Base-by-base conservation (phyloP, 2,888 invertebrate genomes). In the Aleiodes alternator region DNA sequence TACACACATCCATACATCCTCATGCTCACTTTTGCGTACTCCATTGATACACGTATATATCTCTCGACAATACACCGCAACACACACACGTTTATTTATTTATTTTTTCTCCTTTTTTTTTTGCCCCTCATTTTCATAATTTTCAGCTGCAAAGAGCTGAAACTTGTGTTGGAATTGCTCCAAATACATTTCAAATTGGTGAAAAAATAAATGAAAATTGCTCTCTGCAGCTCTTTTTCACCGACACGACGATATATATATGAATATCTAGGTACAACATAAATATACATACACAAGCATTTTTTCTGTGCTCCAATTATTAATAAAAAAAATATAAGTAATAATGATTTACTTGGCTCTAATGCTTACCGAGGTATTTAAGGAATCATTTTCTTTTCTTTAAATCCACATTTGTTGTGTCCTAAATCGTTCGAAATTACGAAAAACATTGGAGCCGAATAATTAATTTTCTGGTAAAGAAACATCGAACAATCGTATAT, bases 231-330 rank as follows among this genome's bases (percentile, higher is more conserved):
- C 31, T 51, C 12, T 51, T 68, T 1, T 16, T 48, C 29, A n/a
- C 23, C 23, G 23, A 23, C 23, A 23, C 50, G 29, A 68, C 14
- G 31, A 68, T 51, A 51, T 66, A 51, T 66, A 66, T 50, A 76
- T 86, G 83, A 82, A 85, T 85, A 87, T 86, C 87, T 88, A 88
- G 85, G 85, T 85, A 88, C 88, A 88, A 88, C 88, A 88, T 87
- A 88, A 87, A 87, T 88, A 88, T 88, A 88, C 88, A 88, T 88
- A 88, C 87, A 88, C 88, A 88, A 88, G 88, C 88, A 88, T 88
- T 87, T 76, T 74, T 74, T 76, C 83, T 87, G 88, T 87, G 88
- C 86, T 87, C 86, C 85, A 88, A 85, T 82, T 83, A 88, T 83
- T 82, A 34, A 80, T 85, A 23, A 23, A 23, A 23, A 23, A 23